phyloP scores from a whole-genome alignment of 2,797 vertebrate species.

The Macropus fuliginosus region DNA sequence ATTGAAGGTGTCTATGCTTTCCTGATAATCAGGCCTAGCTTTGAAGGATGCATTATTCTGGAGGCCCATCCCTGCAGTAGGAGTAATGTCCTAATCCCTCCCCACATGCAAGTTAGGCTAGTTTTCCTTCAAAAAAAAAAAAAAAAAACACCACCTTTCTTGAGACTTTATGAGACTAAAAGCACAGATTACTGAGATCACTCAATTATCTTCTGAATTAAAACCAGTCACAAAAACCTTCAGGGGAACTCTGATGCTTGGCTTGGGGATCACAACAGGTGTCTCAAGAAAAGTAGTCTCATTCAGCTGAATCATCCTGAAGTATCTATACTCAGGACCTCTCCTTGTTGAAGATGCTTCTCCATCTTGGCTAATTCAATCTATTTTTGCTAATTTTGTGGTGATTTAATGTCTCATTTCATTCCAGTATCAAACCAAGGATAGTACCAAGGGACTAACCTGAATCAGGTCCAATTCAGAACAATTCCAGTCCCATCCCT shows the following conservation, averaged over 20 bases:
- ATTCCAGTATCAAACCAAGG: not conserved
- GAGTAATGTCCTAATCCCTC: not conserved
- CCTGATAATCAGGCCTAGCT: too few relatives aligned
- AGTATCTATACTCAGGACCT: not conserved
- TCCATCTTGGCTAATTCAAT: not conserved
- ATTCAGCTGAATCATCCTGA: not conserved
- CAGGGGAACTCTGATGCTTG: not conserved
- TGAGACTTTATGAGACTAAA: not conserved
- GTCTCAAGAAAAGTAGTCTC: not conserved
- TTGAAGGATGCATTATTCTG: too few relatives aligned
- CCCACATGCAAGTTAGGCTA: not conserved
- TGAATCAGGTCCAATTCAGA: not conserved
- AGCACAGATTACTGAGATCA: not conserved
- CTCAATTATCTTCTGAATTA: not conserved
- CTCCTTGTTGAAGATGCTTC: not conserved
- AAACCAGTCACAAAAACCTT: not conserved
- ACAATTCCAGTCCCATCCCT: not conserved
- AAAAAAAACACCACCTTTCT: not conserved
- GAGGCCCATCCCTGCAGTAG: too few relatives aligned
- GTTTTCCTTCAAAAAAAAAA: not conserved
- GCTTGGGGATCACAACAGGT: not conserved
- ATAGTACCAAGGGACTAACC: not conserved
- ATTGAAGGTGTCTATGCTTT: too few relatives aligned
- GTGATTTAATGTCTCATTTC: not conserved
- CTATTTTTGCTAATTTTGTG: not conserved